Evolutionary conservation across 2,113 vertebrate genomes (phyloP).

Genomic region (Jaculus jaculus): DNA sequence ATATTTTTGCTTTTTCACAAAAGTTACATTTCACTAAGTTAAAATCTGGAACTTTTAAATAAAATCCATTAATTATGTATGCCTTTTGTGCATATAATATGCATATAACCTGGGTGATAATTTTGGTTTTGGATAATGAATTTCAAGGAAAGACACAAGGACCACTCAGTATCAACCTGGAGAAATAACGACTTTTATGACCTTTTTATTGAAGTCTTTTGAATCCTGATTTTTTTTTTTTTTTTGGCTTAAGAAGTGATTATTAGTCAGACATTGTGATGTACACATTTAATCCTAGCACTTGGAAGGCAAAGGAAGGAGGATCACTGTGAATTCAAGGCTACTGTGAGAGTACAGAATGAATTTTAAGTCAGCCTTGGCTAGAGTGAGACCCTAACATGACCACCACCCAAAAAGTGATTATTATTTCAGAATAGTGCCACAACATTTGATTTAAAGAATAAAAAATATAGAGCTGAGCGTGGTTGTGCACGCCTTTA

Average conservation of each 20-base stretch:
- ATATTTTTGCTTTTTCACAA: background rate
- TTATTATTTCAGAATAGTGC: background rate
- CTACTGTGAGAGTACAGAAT: no score
- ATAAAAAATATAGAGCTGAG: no score
- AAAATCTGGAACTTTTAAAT: background rate
- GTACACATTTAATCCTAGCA: no score
- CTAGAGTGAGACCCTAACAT: no score
- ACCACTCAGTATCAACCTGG: background rate
- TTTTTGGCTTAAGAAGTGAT: background rate
- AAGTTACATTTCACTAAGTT: conserved; percentile 14
- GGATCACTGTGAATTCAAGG: no score
- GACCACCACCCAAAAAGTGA: no score
- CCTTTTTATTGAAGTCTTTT: conserved; percentile 4
- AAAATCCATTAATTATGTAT: background rate
- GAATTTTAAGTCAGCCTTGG: no score
- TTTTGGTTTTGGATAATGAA: conserved; percentile 19
- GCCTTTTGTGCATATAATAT: background rate
- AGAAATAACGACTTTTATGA: conserved; percentile 12
- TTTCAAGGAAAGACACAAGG: background rate
- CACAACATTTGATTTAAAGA: background rate
- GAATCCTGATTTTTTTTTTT: background rate
- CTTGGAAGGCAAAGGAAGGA: no score
- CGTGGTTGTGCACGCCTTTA: no score
- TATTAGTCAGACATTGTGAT: no score
- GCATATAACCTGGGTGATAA: background rate